Percentiles rank a stretch among this genome's conserved stretches.
These are phyloP conservation scores for Diadegma fenestrale DNA, from an alignment of 2,888 invertebrate genomes.

Conservation along the genomic window DNA sequence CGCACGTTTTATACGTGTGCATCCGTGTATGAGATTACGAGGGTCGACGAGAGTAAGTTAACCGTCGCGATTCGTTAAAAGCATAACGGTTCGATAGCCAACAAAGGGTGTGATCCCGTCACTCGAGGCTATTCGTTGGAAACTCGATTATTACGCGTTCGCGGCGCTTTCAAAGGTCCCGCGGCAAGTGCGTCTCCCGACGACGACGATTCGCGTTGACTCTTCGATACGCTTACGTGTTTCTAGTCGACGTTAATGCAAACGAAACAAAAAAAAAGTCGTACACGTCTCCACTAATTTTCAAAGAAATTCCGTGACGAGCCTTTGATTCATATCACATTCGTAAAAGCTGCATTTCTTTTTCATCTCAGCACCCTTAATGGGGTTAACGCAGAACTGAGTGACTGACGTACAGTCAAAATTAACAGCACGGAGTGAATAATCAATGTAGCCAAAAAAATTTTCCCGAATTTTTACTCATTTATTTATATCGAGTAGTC, in stretches of 20 bases:
- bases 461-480: too few species aligned
- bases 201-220: slow-evolving; percentile 9
- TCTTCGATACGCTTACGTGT: slow-evolving; percentile 28
- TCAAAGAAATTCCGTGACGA: not conserved
- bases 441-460: not conserved
- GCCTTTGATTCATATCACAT: not conserved
- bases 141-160: slow-evolving; percentile 78
- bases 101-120: slow-evolving; percentile 76
- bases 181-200: slow-evolving; percentile 44
- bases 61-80: slow-evolving; percentile 77
- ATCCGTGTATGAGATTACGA: slow-evolving; percentile 47
- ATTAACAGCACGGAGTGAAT: not conserved
- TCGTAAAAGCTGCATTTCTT: not conserved
- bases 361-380: not conserved
- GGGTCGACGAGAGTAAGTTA: slow-evolving; percentile 71
- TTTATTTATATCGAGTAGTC: too few species aligned
- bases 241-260: not conserved
- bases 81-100: slow-evolving; percentile 76
- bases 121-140: slow-evolving; percentile 74
- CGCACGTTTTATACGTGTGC: slow-evolving; percentile 42
- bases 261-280: not conserved
- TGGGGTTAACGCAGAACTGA: not conserved
- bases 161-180: slow-evolving; percentile 75
- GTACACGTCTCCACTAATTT: not conserved
- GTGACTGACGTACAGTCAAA: not conserved